phyloP scores from a whole-genome alignment of 2,888 invertebrate species.

The Drosophila basisetae region DNA sequence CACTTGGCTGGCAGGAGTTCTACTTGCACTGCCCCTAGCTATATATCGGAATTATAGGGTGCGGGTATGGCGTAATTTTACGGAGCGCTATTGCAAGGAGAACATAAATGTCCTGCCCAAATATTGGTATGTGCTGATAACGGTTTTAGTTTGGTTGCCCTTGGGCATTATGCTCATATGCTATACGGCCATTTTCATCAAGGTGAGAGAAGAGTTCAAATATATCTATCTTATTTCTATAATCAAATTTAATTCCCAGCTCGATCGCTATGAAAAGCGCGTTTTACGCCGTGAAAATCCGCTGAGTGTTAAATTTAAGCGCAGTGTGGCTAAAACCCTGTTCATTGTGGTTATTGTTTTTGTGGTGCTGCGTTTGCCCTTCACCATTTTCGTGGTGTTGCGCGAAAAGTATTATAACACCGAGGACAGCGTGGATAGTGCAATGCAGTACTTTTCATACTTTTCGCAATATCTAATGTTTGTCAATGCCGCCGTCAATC shows the following conservation, averaged over 20 bases:
- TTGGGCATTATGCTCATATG: conserved; percentile 90
- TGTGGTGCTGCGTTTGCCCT: conserved; percentile 90
- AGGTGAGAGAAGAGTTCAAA: conserved; percentile 84
- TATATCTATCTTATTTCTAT: not conserved
- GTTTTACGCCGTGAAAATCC: conserved; percentile 88
- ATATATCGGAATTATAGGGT: conserved; percentile 89
- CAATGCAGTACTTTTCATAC: conserved; percentile 88
- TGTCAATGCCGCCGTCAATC: conserved; percentile 91
- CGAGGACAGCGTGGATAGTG: conserved; percentile 84
- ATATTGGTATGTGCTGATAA: conserved; percentile 92
- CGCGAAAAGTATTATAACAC: conserved; percentile 82
- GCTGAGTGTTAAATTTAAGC: conserved; percentile 88
- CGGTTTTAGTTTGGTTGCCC: conserved; percentile 92
- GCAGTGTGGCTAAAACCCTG: conserved; percentile 89
- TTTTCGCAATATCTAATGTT: conserved; percentile 89
- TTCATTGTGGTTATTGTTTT: conserved; percentile 90
- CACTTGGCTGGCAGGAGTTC: conserved; percentile 89
- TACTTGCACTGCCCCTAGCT: conserved; percentile 89
- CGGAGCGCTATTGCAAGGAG: conserved; percentile 92
- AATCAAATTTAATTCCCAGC: conserved; percentile 79
- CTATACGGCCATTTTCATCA: conserved; percentile 90
- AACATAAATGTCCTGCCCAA: conserved; percentile 88
- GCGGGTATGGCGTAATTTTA: conserved; percentile 90
- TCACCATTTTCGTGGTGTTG: conserved; percentile 90
- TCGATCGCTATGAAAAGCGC: conserved; percentile 89